A percentile compares a stretch with the other conserved stretches of the same genome.
Conservation (phyloP, 2,888 invertebrate species). For the Thysanoteuthis rhombus region DNA sequence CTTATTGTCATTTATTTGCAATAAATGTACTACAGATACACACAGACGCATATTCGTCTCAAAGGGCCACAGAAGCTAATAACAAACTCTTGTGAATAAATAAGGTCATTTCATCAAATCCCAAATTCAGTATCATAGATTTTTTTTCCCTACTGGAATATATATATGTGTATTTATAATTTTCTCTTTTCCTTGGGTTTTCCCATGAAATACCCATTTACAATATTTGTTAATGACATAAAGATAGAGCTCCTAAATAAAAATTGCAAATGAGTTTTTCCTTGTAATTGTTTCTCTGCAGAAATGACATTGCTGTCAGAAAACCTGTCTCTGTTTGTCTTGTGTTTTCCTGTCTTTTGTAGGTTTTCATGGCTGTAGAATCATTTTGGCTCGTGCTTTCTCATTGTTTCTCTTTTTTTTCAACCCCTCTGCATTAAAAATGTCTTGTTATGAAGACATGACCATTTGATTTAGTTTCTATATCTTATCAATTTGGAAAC, state of each 20-base stretch:
- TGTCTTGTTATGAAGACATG: not conserved
- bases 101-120: not conserved
- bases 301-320: not conserved
- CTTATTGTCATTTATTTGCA: not conserved
- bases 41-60: not conserved
- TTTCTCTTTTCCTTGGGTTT: not conserved
- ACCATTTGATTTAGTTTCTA: not conserved
- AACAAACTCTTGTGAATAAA: not conserved
- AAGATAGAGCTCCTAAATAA: not conserved
- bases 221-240: not conserved
- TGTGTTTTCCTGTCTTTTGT: not conserved
- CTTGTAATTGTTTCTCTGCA: not conserved
- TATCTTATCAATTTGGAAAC: not conserved
- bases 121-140: not conserved
- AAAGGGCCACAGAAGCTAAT: not conserved
- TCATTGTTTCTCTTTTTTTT: not conserved
- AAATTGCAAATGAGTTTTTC: not conserved
- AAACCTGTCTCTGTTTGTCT: constrained; percentile 12
- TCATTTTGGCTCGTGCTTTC: not conserved
- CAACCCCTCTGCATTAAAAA: not conserved
- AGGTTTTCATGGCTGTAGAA: not conserved
- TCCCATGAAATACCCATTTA: not conserved
- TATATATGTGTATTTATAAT: not conserved
- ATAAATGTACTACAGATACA: not conserved
- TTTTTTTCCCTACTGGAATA: not conserved